These are phyloP conservation scores for Drosophila pseudoobscura DNA, from an alignment of 1,140 invertebrate genomes.

Conservation along the genomic window DNA sequence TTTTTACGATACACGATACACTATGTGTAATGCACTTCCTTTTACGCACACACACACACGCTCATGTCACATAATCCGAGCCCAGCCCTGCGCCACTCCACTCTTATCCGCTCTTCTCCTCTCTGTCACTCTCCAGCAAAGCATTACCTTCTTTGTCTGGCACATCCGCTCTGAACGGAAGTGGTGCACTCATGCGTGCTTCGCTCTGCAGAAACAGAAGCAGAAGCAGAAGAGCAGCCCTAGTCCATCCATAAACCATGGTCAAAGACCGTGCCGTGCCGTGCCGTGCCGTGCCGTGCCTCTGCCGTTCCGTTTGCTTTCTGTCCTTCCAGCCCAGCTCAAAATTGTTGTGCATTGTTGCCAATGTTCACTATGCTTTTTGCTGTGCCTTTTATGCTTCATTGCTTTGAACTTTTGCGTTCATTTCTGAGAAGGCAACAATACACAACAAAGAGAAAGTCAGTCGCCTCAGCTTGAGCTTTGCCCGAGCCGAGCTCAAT, in stretches of 20 bases:
- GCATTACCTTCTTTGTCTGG: constrained; percentile 65
- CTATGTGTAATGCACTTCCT: constrained; percentile 57
- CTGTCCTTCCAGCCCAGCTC: not conserved
- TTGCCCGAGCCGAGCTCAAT: constrained; percentile 19
- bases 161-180: constrained; percentile 75
- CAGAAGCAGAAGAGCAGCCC: constrained; percentile 20
- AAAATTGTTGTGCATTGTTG: constrained; percentile 48
- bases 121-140: constrained; percentile 20
- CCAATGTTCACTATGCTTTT: constrained; percentile 56
- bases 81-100: constrained; percentile 23
- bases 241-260: constrained; percentile 23
- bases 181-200: constrained; percentile 78
- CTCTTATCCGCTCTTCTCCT: not conserved
- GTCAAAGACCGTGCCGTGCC: constrained; percentile 2
- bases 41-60: constrained; percentile 54
- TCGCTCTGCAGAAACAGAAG: constrained; percentile 52
- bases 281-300: too few relatives aligned
- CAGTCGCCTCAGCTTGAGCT: constrained; percentile 41
- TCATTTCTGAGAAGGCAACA: constrained; percentile 41
- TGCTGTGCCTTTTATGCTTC: constrained; percentile 67
- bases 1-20: constrained; percentile 38
- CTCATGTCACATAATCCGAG: constrained; percentile 28
- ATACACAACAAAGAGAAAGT: constrained; percentile 75
- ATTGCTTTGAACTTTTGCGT: constrained; percentile 80
- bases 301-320: too few relatives aligned